Evolutionary conservation across 2,113 vertebrate species (phyloP), one percentile per base, ranked within the genome.

Genomic region (Xyliphius kryptos): DNA sequence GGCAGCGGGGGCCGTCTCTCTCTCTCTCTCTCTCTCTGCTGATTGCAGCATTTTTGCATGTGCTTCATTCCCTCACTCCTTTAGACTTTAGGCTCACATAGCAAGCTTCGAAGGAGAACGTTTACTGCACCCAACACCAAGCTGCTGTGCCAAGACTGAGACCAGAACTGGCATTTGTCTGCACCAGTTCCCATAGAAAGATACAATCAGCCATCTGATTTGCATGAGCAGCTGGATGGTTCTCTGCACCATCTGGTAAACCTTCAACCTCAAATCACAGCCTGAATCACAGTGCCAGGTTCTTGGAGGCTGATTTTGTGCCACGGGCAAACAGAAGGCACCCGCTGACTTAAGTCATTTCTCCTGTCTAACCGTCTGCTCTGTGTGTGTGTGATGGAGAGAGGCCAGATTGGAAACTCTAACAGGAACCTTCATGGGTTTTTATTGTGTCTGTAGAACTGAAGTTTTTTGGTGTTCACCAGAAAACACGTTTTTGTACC

Each of bases 11-110:
- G 11, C 37, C 4, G 4, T 32, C 26, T 32, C 26, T 32, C 26
- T 32, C 26, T 32, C 26, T 26, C 22, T 26, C 22, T 40, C 46
- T 40, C 26, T 61, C 22, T 49, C 17, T 36, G 48, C 26, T 60
- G 65, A 59, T 67, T 67, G 49, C 56, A 53, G 15, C 17, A 5
- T 52, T 52, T 52, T 48, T 26, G 55, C 17, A 32, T 32, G 26
- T 32, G 26, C 26, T 32, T 5, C 26, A 32, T 21, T 17, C 8
- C 22, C 26, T 10, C 47, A 41, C 47, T 46, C 41, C 13, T 3
- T 56, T 54, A 48, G 32, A 50, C 26, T 38, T 19, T 49, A n/a
- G 22, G 48, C 22, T 14, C 13, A 22, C 37, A n/a, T 21, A 11
- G 16, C 32, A 14, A 19, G 20, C 14, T 22, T 1, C 32, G 47